Evolutionary conservation across 1,140 invertebrate species (phyloP).

Genomic region (Drosophila triauraria): DNA sequence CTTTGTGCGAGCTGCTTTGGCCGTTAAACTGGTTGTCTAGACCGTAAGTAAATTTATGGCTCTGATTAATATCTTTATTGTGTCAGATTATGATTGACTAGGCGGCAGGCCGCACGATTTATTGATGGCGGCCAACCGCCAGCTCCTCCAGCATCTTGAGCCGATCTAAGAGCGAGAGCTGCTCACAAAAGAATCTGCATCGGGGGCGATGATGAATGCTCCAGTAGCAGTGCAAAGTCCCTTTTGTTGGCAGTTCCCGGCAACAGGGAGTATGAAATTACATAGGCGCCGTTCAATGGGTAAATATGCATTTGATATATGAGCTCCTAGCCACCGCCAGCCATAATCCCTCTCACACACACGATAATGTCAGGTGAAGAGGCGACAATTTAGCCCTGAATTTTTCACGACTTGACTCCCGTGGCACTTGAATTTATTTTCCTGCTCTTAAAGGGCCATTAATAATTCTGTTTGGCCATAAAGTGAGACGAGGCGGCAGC

Average conservation of each 20-base stretch:
- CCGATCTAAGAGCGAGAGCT: not conserved
- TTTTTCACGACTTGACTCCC: conserved; percentile 12
- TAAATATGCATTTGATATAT: conserved; percentile 56
- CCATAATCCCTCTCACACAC: conserved; percentile 2
- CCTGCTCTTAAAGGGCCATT: conserved; percentile 29
- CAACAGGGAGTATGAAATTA: conserved; percentile 14
- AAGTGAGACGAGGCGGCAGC: conserved; percentile 8
- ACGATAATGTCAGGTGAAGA: conserved; percentile 23
- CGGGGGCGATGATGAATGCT: conserved; percentile 34
- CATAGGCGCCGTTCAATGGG: conserved; percentile 32
- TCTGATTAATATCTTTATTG: conserved; percentile 67
- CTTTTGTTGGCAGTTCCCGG: conserved; percentile 19
- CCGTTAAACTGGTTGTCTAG: conserved; percentile 60
- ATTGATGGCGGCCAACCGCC: conserved; percentile 37
- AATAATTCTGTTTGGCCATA: conserved; percentile 24
- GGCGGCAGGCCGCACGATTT: conserved; percentile 50
- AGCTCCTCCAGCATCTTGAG: conserved; percentile 14
- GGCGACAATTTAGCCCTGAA: conserved; percentile 15
- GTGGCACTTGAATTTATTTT: conserved; percentile 27
- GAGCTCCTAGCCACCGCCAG: conserved; percentile 15
- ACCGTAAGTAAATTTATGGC: conserved; percentile 62
- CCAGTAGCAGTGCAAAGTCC: conserved; percentile 14
- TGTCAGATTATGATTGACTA: conserved; percentile 64
- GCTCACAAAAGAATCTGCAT: conserved; percentile 22
- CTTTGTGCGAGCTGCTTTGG: conserved; percentile 36